Conservation (phyloP, 92 coral and sea anemone species). For the Montipora capitata region DNA sequence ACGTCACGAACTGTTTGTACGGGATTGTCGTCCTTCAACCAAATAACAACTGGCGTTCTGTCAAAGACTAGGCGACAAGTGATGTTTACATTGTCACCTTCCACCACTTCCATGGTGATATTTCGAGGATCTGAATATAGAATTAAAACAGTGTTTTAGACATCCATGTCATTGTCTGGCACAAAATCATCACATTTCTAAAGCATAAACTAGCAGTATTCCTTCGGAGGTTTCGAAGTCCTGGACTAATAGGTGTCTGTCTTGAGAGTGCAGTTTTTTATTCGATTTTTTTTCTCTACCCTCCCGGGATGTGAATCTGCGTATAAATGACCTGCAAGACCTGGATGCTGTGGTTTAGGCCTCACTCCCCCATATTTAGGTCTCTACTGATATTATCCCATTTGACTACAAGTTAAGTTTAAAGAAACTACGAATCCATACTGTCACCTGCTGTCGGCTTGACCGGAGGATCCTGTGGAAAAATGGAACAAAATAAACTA, state of each 20-base stretch:
- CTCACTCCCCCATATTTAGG: too few species aligned
- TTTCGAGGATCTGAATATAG: constrained; percentile 45
- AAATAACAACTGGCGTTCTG: not conserved
- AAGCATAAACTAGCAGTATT: too few species aligned
- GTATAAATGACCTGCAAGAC: too few species aligned
- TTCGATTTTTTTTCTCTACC: too few species aligned
- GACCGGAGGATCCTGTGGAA: constrained; percentile 7
- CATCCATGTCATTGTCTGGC: not conserved
- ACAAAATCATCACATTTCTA: too few species aligned
- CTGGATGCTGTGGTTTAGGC: too few species aligned
- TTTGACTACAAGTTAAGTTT: too few species aligned
- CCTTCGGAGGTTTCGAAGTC: too few species aligned
- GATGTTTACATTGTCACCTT: constrained; percentile 31
- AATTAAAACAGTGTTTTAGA: not conserved
- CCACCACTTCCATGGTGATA: not conserved
- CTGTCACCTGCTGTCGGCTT: not conserved
- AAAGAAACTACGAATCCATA: not conserved
- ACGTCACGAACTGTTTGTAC: not conserved
- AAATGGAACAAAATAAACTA: not conserved
- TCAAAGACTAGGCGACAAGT: constrained; percentile 17
- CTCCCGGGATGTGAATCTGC: too few species aligned
- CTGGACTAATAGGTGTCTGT: too few species aligned
- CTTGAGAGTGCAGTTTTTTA: too few species aligned
- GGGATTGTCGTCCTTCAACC: constrained; percentile 19
- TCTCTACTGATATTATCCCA: too few species aligned